Percentiles rank a stretch among this genome's conserved stretches.
phyloP scores from a whole-genome alignment of 2,797 vertebrate genomes.

The Gymnopithys bicolor region DNA sequence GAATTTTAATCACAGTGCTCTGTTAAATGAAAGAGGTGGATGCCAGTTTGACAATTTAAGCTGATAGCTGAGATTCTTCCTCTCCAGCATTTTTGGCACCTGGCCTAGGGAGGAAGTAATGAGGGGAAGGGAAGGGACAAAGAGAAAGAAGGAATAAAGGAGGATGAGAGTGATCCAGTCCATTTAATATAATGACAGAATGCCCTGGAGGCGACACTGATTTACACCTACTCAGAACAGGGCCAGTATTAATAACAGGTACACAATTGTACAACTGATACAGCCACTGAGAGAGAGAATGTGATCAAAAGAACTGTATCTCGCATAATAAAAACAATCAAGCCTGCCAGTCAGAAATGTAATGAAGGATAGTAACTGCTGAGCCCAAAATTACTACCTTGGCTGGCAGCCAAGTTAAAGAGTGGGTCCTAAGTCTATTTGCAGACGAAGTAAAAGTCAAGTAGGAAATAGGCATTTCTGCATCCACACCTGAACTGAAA shows the following conservation, averaged over 20 bases:
- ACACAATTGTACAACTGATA: neutral
- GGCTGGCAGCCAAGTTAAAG: neutral
- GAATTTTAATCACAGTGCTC: conserved; percentile 18
- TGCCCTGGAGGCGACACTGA: neutral
- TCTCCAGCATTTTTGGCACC: conserved; percentile 30
- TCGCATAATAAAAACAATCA: neutral
- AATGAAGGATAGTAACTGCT: neutral
- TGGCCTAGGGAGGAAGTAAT: neutral
- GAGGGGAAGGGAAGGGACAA: neutral
- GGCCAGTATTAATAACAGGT: neutral
- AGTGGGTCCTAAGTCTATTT: neutral
- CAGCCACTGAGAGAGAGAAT: neutral
- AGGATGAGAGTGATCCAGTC: neutral
- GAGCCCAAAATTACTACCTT: neutral
- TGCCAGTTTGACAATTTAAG: conserved; percentile 30
- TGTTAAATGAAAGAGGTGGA: conserved; percentile 42
- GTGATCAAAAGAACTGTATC: neutral
- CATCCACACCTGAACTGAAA: neutral
- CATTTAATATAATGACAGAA: neutral
- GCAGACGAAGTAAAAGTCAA: neutral
- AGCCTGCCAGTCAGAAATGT: neutral
- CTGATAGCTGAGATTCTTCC: conserved; percentile 26
- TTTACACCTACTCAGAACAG: neutral
- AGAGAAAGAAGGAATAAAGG: conserved; percentile 13
- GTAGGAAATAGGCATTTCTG: neutral